phyloP scores from a whole-genome alignment of 2,113 vertebrate genomes.

The Hystrix cristata region DNA sequence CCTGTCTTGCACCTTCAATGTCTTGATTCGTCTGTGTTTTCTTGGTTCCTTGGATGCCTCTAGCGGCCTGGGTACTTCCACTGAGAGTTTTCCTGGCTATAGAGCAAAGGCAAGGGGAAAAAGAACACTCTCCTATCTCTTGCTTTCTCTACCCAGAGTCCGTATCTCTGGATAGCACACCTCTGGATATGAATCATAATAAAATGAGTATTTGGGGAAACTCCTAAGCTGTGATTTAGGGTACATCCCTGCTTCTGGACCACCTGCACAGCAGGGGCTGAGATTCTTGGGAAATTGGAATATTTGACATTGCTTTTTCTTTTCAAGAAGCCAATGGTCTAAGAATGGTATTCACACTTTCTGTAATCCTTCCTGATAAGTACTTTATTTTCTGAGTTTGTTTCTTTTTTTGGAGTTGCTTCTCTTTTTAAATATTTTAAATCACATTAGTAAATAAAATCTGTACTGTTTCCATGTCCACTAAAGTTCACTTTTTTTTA shows the following conservation, averaged over 20 bases:
- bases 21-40: background rate
- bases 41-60: background rate
- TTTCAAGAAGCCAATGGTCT: background rate
- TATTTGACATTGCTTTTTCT: background rate
- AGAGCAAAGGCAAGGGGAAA: background rate
- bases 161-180: background rate
- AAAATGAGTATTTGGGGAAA: background rate
- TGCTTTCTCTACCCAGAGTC: background rate
- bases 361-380: background rate
- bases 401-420: background rate
- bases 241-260: background rate
- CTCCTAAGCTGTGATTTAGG: background rate
- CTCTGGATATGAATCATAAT: background rate
- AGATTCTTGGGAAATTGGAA: background rate
- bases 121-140: background rate
- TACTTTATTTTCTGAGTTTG: background rate
- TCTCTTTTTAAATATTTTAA: constrained; percentile 61
- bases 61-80: background rate
- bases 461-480: background rate
- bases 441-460: constrained; percentile 61
- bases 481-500: background rate
- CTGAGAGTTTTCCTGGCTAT: background rate
- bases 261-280: background rate
- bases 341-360: background rate
- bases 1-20: background rate